Conservation (phyloP, 2,797 vertebrate species). For the Moxostoma hubbsi region DNA sequence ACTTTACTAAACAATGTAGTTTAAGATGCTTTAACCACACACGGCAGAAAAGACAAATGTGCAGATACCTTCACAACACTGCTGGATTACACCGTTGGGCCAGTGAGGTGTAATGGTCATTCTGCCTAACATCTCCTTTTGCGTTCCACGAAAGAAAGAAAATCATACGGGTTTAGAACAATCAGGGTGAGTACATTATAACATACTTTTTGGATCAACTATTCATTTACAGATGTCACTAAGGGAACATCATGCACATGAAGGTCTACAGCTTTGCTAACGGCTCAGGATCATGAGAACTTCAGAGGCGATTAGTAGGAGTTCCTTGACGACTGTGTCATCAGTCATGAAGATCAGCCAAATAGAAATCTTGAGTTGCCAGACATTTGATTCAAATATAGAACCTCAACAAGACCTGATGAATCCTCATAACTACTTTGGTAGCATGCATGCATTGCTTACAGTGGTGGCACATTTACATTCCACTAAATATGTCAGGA, state of each 20-base stretch:
- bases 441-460: neutral
- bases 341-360: constrained; percentile 13
- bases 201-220: no score
- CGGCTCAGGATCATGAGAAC: neutral
- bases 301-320: constrained; percentile 15
- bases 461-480: neutral
- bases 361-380: constrained; percentile 23
- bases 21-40: no score
- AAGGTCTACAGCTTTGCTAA: constrained; percentile 8
- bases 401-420: neutral
- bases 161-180: no score
- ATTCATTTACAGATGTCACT: constrained; percentile 17
- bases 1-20: no score
- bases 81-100: no score
- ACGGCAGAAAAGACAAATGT: no score
- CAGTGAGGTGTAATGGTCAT: no score
- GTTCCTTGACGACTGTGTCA: constrained; percentile 23
- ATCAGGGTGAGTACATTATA: no score
- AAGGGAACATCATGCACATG: constrained; percentile 28
- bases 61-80: no score
- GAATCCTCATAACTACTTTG: neutral
- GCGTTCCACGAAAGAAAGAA: no score
- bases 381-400: constrained; percentile 22
- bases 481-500: no score
- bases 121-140: no score